Evolutionary conservation across 1,140 invertebrate species (phyloP), one percentile per base, ranked within the genome.

Genomic region (Notospermus geniculatus): DNA sequence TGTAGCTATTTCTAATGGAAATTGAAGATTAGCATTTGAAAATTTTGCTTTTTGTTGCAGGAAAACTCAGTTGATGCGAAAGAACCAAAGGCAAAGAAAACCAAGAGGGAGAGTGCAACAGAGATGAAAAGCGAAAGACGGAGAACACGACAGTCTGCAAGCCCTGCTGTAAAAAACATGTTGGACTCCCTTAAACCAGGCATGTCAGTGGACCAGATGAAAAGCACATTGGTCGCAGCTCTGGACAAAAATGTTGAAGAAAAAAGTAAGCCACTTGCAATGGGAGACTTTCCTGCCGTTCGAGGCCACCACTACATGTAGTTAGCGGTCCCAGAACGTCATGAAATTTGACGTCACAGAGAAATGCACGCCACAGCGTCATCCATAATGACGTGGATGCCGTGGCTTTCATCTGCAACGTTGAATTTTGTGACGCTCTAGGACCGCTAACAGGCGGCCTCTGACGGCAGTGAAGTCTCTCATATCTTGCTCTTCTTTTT

Each of bases 201-300:
- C 1, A 68, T 73, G 63, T 59, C 50, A 27, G 61, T 63, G 60
- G 67, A 66, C 2, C 71, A 76, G 54, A 67, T 73, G 63, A 73
- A 71, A 43, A 50, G 63, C 5, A 70, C 30, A 30, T 54, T 76
- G 15, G 60, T 76, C 54, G 53, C 60, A 17, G 72, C 71, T 43
- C 43, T 76, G 15, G 68, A 72, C 25, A 73, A 70, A 53, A 76
- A 70, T 53, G 69, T 76, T 22, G 53, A 71, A 46, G 45, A 64
- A 11, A 74, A 19, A 50, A 50, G 25, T 22, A 27, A 23, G 50
- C 15, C 15, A 22, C n/a, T n/a, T n/a, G n/a, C n/a, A n/a, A n/a
- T n/a, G n/a, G n/a, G n/a, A n/a, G n/a, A n/a, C n/a, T n/a, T n/a
- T n/a, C n/a, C n/a, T n/a, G n/a, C n/a, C n/a, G n/a, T n/a, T n/a